A percentile compares a stretch with the other conserved stretches of the same genome.
phyloP scores from a whole-genome alignment of 2,113 vertebrate species.

The Naja naja region DNA sequence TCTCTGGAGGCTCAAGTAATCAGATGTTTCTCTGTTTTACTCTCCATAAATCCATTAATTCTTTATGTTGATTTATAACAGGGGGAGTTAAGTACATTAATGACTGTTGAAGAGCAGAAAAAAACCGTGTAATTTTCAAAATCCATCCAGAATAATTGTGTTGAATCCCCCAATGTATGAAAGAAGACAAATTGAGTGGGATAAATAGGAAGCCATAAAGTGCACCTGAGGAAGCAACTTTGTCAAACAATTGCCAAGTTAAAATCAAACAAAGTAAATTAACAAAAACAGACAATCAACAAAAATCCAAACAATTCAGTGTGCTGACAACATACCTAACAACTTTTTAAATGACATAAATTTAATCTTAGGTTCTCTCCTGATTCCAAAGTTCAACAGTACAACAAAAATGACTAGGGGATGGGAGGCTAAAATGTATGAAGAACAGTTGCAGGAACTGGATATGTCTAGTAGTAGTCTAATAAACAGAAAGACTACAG shows the following conservation, averaged over 20 bases:
- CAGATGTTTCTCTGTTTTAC: constrained; percentile 49
- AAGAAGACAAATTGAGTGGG: constrained; percentile 17
- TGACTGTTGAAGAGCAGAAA: constrained; percentile 14
- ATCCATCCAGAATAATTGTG: constrained; percentile 12
- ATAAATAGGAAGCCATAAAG: constrained; percentile 26
- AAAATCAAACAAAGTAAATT: neutral
- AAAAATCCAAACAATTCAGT: neutral
- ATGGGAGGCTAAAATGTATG: neutral
- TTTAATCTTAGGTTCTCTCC: neutral
- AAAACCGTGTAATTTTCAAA: constrained; percentile 20
- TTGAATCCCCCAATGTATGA: neutral
- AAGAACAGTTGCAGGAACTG: neutral
- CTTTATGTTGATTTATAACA: constrained; percentile 47
- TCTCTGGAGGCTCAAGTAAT: constrained; percentile 35
- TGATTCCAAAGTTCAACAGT: neutral
- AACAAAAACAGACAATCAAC: neutral
- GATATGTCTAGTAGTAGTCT: neutral
- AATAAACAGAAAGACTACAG: neutral
- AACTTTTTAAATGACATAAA: neutral
- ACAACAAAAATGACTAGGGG: neutral
- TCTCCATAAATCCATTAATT: constrained; percentile 44
- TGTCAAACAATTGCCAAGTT: constrained; percentile 1
- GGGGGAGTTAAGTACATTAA: constrained; percentile 37
- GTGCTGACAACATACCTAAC: neutral
- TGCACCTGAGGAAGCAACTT: neutral